Evolutionary conservation across 2,888 invertebrate genomes (phyloP), one percentile per base, ranked within the genome.

Genomic region (Ptychoptera contaminata): DNA sequence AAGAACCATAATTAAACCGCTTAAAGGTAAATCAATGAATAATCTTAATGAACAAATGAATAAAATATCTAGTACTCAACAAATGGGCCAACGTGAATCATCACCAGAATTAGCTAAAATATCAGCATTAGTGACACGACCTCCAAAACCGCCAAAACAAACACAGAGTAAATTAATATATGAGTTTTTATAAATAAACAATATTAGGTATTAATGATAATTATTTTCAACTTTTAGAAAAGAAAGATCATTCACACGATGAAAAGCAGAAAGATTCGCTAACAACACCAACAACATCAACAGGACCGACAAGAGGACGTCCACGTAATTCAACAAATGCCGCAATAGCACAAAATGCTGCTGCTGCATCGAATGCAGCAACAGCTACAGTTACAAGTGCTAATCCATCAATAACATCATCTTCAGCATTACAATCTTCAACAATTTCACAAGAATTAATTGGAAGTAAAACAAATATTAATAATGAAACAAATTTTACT

Each of bases 71-170:
- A 38, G 6, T 11, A 34, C n/a, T 6, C 34, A 11, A 34, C 34
- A 34, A 34, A 43, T n/a, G n/a, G n/a, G 35, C 10, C 10, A 76
- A 55, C 70, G 79, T 45, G 83, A 84, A 57, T 73, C 77, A 32
- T 83, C 85, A 30, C 85, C 87, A 9, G 86, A 86, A 58, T 64
- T 88, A 50, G 87, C 86, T 10, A 77, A 82, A 59, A 86, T 88
- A 58, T 82, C 86, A 8, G 84, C 87, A 16, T 63, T 88, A 47
- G 81, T 87, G 34, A 86, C 85, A 5, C 72, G 85, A 50, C 85
- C 85, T 43, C 83, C 83, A 2, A 85, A 85, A 58, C 76, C 70
- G 48, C 16, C 35, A 11, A 42, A 42, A 10, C 34, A 23, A 23
- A 5, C 23, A 5, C 23, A 23, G 7, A 23, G 7, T 23, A 23